phyloP scores from a whole-genome alignment of 2,113 vertebrate genomes.

The Falco punctatus region DNA sequence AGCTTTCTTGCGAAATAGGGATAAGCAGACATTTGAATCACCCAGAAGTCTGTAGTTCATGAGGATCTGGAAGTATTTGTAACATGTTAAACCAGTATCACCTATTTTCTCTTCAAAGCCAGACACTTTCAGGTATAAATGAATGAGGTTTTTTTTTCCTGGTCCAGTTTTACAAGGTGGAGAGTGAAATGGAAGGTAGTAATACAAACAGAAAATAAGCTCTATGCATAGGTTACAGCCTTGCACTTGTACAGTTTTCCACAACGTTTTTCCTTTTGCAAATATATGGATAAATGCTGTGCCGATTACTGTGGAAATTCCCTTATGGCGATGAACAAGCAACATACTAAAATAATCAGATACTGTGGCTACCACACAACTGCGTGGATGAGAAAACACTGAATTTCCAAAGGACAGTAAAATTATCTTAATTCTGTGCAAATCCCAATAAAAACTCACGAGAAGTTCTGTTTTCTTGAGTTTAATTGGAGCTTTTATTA shows the following conservation, averaged over 20 bases:
- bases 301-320: not conserved
- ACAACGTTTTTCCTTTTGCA: not conserved
- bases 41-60: not conserved
- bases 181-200: not conserved
- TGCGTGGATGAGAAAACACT: not conserved
- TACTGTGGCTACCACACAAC: not conserved
- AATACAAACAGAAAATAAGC: not conserved
- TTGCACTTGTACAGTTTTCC: not conserved
- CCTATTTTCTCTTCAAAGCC: not conserved
- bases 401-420: not conserved
- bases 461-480: not conserved
- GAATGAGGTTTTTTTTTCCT: not conserved
- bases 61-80: not conserved
- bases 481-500: constrained; percentile 79
- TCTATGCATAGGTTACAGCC: not conserved
- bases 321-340: not conserved
- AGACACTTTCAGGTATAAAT: not conserved
- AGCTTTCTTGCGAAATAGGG: not conserved
- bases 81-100: not conserved
- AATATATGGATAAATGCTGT: not conserved
- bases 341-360: not conserved
- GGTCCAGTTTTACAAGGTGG: not conserved
- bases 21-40: not conserved
- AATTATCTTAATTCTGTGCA: not conserved
- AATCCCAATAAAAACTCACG: constrained; percentile 29